These are phyloP conservation scores for Eristalis intricaria DNA, from an alignment of 2,888 invertebrate species.

Conservation along the genomic window DNA sequence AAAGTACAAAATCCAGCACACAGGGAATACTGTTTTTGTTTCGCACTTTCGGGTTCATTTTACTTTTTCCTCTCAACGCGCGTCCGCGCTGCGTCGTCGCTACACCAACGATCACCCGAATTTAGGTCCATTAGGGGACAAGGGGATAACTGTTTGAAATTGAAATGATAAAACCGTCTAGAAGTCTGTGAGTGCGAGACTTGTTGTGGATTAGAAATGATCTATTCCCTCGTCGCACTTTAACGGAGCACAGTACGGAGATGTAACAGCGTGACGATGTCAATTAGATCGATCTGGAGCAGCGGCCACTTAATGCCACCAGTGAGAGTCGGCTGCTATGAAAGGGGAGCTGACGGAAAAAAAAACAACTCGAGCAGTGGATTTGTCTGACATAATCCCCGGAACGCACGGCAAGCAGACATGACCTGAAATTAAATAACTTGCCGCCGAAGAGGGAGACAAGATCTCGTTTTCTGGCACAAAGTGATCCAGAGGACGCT, in stretches of 20 bases:
- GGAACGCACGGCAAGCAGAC: background rate
- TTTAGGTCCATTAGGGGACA: background rate
- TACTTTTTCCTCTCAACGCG: background rate
- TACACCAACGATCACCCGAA: background rate
- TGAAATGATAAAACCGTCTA: background rate
- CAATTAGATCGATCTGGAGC: background rate
- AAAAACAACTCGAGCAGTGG: background rate
- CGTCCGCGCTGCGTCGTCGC: background rate
- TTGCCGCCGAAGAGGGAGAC: background rate
- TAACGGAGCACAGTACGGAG: background rate
- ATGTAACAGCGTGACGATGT: background rate
- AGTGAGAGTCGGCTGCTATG: background rate
- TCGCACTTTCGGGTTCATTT: background rate
- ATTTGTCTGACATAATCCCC: background rate
- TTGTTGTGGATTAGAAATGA: background rate
- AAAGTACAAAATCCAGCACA: constrained; percentile 13
- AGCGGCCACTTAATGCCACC: background rate
- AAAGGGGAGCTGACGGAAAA: background rate
- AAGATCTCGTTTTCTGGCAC: too few relatives aligned
- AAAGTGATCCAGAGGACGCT: background rate
- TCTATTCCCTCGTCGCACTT: background rate
- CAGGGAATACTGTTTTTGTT: background rate
- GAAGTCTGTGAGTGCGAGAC: background rate
- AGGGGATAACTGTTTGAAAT: background rate
- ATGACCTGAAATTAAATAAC: background rate